Base-by-base conservation (phyloP, 2,797 vertebrate genomes). In the Chiloscyllium punctatum region DNA sequence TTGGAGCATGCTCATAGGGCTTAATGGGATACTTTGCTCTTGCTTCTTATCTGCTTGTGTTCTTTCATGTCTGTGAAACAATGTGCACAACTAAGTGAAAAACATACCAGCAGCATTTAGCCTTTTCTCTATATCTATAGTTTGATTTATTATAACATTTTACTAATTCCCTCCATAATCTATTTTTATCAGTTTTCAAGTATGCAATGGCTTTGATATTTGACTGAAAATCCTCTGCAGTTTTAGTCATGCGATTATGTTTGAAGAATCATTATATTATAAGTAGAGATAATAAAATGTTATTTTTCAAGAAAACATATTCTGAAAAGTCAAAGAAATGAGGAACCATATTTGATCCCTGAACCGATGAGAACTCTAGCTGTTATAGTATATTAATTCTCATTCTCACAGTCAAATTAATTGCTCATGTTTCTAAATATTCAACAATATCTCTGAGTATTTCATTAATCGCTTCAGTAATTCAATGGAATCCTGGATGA, bases 401-500 rank as follows among this genome's bases (percentile, higher is more conserved):
- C 53, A 91, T 13, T n/a, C 53, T 90, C 53, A 16, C 87, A 91
- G 33, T 30, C 53, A 91, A 62, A 91, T 66, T 7, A 30, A 13
- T 88, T 51, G 30, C 86, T 88, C 13, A 27, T 16, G 86, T 25
- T 57, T 51, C 30, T 30, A 16, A 33, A 91, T 62, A 91, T 66
- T 15, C 57, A 62, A 30, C 88, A 91, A 18, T 62, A 15, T 91
- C 30, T 91, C 88, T 91, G 33, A 91, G 66, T 66, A 66, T 66
- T 91, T 91, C 62, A 66, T 91, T 91, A 91, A 91, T 91, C 66
- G 88, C 86, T 88, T 53, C 27, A 66, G 57, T 91, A 91, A 91
- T 91, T 66, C 88, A 91, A 62, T n/a, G n/a, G 9, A 91, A 62
- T 91, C 18, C n/a, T 91, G 62, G 53, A 66, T 91, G 5, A 91